Evolutionary conservation across 2,797 vertebrate genomes (phyloP).

Genomic region (Falco biarmicus): DNA sequence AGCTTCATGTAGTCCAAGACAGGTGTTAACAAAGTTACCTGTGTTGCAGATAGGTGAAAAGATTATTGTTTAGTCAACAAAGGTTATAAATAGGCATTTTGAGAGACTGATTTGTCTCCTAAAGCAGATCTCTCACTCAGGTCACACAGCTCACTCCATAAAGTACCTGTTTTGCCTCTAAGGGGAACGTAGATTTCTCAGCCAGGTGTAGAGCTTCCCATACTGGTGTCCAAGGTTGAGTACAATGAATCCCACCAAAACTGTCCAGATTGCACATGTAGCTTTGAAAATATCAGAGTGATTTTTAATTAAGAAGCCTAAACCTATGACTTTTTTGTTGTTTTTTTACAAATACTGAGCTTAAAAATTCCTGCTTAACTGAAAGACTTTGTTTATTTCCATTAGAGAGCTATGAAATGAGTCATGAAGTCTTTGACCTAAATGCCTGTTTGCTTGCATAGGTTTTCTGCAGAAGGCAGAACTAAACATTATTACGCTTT

Average conservation of each 20-base stretch:
- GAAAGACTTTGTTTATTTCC: not conserved
- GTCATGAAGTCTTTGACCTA: not conserved
- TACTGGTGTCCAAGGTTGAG: not conserved
- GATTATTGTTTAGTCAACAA: not conserved
- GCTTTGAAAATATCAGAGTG: not conserved
- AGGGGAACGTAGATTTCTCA: not conserved
- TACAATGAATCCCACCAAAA: not conserved
- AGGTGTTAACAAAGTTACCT: not conserved
- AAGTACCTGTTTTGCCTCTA: not conserved
- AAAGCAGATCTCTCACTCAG: not conserved
- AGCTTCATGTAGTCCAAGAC: not conserved
- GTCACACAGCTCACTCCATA: not conserved
- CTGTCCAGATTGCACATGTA: not conserved
- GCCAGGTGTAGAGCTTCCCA: not conserved
- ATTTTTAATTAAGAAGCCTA: not conserved
- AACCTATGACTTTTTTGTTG: fast-evolving
- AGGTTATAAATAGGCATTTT: not conserved
- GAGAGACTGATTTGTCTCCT: not conserved
- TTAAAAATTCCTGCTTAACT: not conserved
- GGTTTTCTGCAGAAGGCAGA: not conserved
- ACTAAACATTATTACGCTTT: not conserved
- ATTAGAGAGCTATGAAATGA: not conserved
- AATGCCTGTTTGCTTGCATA: not conserved
- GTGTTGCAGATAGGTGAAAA: not conserved
- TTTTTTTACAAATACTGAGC: not conserved